Conservation (phyloP, 2,113 vertebrate species). For the Varanus salvator region DNA sequence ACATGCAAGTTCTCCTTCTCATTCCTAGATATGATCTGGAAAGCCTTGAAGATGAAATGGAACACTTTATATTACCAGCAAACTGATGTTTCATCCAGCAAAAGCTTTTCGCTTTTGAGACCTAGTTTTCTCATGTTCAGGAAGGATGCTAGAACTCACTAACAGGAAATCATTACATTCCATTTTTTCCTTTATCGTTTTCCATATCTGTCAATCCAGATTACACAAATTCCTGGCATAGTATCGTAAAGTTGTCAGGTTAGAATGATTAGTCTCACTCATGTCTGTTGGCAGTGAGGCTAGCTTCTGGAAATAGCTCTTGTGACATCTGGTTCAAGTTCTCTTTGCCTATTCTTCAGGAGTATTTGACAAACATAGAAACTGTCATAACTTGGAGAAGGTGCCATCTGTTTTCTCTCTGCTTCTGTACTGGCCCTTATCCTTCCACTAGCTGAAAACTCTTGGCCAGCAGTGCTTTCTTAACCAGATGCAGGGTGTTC, state of each 20-base stretch:
- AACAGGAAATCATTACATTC: constrained; percentile 32
- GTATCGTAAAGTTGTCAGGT: neutral
- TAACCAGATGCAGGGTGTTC: constrained; percentile 1
- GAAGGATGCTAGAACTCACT: neutral
- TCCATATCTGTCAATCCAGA: constrained; percentile 13
- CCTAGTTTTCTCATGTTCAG: neutral
- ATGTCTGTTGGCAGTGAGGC: constrained; percentile 13
- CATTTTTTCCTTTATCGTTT: constrained; percentile 3
- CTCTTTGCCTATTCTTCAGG: constrained; percentile 35
- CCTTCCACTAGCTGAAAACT: neutral
- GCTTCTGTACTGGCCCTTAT: neutral
- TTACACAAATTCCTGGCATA: constrained; percentile 40
- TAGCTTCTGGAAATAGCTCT: constrained; percentile 37
- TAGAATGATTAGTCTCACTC: constrained; percentile 45
- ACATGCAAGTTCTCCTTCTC: neutral
- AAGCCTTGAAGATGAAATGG: neutral
- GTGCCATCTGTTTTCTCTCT: neutral
- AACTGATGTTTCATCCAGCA: neutral
- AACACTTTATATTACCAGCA: fast-evolving
- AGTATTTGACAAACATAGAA: neutral
- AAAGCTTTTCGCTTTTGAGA: neutral
- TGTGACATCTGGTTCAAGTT: constrained; percentile 24
- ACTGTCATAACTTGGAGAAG: neutral
- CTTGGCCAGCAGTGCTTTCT: constrained; percentile 14
- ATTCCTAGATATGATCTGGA: neutral